A percentile compares a stretch with the other conserved stretches of the same genome.
Evolutionary conservation across 2,888 invertebrate species (phyloP).

Genomic region (Spatulosminthurus flaviceps): DNA sequence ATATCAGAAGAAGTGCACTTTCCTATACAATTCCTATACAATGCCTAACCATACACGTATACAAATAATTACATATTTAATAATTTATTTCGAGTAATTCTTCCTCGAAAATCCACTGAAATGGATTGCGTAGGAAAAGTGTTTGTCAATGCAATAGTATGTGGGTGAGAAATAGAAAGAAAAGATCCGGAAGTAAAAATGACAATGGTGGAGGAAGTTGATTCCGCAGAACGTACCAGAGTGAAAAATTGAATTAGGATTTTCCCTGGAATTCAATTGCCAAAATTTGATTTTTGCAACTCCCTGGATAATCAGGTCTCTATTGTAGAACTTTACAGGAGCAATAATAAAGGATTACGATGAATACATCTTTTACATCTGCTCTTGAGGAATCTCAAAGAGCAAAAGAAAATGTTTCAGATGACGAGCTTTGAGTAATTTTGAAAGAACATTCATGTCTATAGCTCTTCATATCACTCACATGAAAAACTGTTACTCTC

Average conservation of each 20-base stretch:
- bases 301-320: background rate
- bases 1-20: too few relatives aligned
- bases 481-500: background rate
- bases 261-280: background rate
- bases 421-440: background rate
- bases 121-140: too few relatives aligned
- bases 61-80: too few relatives aligned
- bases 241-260: background rate
- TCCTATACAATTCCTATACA: too few relatives aligned
- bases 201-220: background rate
- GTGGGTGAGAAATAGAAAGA: too few relatives aligned
- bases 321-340: background rate
- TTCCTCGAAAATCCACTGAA: too few relatives aligned
- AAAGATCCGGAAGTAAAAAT: too few relatives aligned
- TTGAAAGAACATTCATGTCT: background rate
- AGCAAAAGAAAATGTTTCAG: background rate
- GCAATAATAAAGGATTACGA: background rate
- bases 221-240: background rate
- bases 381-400: background rate
- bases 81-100: too few relatives aligned
- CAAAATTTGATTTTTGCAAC: background rate
- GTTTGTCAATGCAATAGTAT: too few relatives aligned
- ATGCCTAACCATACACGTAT: too few relatives aligned
- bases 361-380: background rate
- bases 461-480: background rate